Evolutionary conservation across 2,113 vertebrate genomes (phyloP), one percentile per base, ranked within the genome.

Genomic region (Siniperca knerii): DNA sequence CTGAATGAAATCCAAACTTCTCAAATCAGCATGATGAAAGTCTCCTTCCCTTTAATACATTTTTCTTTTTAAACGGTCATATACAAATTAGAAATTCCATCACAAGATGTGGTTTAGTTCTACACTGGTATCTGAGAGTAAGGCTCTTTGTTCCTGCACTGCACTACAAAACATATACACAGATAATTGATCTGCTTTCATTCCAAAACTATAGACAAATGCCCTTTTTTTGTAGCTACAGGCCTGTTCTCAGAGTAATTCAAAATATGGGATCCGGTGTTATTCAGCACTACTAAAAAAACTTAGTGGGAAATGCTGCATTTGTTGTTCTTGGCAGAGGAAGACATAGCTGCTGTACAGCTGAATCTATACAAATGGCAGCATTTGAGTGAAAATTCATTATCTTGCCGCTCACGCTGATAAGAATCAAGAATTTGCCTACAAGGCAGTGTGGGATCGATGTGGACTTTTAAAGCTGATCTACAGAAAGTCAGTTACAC

Each of bases 401-500:
- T 16, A 35, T 65, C 3, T 40, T 6, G 23, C 25, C 44, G 44
- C 40, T 78, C 64, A 8, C 23, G 42, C 52, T 50, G 35, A 23
- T 25, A 15, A 23, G 25, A 52, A 25, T 64, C 16, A 61, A 68
- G 12, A 35, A 21, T 55, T 7, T 7, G 9, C 40, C 54, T 46
- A 6, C 10, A 20, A 21, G 29, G 46, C 25, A 40, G 13, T 4
- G 46, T 33, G 46, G 18, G 37, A 65, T 65, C 29, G 29, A 44
- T 20, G 42, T 42, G n/a, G 29, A 13, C 9, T 20, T 69, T 11
- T 33, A 46, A 9, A 29, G 29, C 29, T 1, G 29, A 29, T 29
- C 29, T 29, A 29, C 29, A 29, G 35, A 29, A 58, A 48, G 9
- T 88, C 87, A 94, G 44, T 20, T 21, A 10, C 20, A 85, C 9